Conservation (phyloP, 2,888 invertebrate species). For the Agriopis marginaria region DNA sequence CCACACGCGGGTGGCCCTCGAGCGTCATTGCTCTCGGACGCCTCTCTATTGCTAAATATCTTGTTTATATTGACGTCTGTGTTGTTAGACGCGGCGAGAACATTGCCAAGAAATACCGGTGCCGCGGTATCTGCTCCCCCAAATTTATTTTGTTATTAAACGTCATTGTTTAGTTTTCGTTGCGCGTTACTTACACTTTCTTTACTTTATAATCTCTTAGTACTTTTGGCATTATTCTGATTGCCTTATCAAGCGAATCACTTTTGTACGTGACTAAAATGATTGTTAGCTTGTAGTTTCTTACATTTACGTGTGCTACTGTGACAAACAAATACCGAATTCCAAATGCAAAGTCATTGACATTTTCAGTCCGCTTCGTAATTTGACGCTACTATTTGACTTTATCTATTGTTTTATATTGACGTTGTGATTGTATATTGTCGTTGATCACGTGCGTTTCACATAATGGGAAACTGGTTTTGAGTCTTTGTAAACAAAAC, state of each 20-base stretch:
- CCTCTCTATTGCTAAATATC: slow-evolving; percentile 49
- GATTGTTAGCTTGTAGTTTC: slow-evolving; percentile 11
- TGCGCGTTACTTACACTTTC: slow-evolving; percentile 11
- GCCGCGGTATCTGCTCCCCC: slow-evolving; percentile 16
- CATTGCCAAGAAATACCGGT: slow-evolving; percentile 58
- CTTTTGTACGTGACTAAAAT: slow-evolving; percentile 42
- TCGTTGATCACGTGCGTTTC: slow-evolving; percentile 37
- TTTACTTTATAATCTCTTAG: slow-evolving; percentile 23
- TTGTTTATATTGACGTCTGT: slow-evolving; percentile 60
- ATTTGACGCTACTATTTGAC: slow-evolving; percentile 8
- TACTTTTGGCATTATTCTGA: slow-evolving; percentile 17
- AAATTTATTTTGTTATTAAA: slow-evolving; percentile 44
- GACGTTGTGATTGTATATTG: slow-evolving; percentile 13
- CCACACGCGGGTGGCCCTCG: slow-evolving; percentile 45
- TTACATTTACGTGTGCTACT: slow-evolving; percentile 24
- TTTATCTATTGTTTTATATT: slow-evolving; percentile 14
- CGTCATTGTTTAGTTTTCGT: slow-evolving; percentile 26
- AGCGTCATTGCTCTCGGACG: slow-evolving; percentile 48
- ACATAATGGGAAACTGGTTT: slow-evolving; percentile 55
- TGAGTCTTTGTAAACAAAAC: slow-evolving; percentile 65
- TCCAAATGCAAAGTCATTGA: slow-evolving; percentile 6
- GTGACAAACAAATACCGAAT: slow-evolving; percentile 1
- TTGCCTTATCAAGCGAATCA: slow-evolving; percentile 23
- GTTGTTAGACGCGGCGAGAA: slow-evolving; percentile 52
- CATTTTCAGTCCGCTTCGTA: slow-evolving; percentile 24